Evolutionary conservation across 2,113 vertebrate species (phyloP), one percentile per base, ranked within the genome.

Genomic region (Strix uralensis): DNA sequence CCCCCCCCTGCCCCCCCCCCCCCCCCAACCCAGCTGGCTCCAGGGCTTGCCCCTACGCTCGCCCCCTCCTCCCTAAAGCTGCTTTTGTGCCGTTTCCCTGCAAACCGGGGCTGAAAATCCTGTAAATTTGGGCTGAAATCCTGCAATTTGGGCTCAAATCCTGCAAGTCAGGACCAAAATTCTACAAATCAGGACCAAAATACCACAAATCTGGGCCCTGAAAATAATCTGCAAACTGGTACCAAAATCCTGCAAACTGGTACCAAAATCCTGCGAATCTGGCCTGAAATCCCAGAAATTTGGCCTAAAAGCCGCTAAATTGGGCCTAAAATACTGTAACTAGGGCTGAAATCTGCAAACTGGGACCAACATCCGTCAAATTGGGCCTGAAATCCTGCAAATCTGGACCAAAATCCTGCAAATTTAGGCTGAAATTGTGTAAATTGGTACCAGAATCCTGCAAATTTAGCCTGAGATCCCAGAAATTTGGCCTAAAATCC

Each of bases 181-280:
- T 49, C 19, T 8, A 10, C 10, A 6, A 30, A 36, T 2, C 46
- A 5, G 46, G 46, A 46, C 46, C 46, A 46, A 46, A 46, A 46
- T 46, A 46, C 46, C 17, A 18, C 17, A 46, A 46, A 46, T 46
- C 3, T n/a, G n/a, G n/a, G n/a, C n/a, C n/a, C n/a, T n/a, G n/a
- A n/a, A n/a, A n/a, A n/a, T n/a, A 25, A 36, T 19, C 15, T 34
- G 21, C 27, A 47, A 27, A 15, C 20, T 15, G 2, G 38, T 40
- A 40, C 57, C 2, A 0, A 32, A 25, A 36, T 19, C 15, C 15
- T 34, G 21, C 27, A 47, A 27, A 15, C 20, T 15, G 2, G 38
- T 40, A 40, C 57, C 2, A 0, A 32, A 46, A 32, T 26, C 15
- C 9, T 17, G 1, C 23, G 30, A 13, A 20, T 4, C 2, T 0